Conservation (phyloP, 2,888 invertebrate genomes). For the Meandrusa payeni region DNA sequence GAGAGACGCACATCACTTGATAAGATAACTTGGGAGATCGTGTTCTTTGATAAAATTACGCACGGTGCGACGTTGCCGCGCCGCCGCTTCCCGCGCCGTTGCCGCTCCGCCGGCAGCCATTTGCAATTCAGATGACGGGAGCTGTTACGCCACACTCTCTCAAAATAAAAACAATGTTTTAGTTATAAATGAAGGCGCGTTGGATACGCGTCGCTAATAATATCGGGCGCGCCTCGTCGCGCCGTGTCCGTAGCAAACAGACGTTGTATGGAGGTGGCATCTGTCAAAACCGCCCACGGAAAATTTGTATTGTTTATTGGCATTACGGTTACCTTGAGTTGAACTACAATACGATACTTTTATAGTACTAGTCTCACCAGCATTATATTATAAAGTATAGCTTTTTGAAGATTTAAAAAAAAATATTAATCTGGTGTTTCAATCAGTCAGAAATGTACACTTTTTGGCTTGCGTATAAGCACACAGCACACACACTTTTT, state of each 20-base stretch:
- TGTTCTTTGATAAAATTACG: constrained; percentile 65
- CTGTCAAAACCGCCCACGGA: constrained; percentile 1
- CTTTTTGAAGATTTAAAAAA: no score
- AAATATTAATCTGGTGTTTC: no score
- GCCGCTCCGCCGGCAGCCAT: constrained; percentile 57
- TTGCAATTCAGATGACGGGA: constrained; percentile 66
- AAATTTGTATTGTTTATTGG: background rate
- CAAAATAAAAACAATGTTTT: constrained; percentile 70
- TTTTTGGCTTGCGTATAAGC: no score
- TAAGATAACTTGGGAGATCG: constrained; percentile 53
- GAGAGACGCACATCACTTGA: constrained; percentile 36
- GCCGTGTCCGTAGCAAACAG: constrained; percentile 2
- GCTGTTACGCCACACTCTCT: constrained; percentile 61
- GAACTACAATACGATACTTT: background rate
- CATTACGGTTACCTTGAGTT: constrained; percentile 6
- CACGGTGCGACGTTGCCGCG: constrained; percentile 52
- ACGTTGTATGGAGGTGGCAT: background rate
- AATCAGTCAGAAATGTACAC: no score
- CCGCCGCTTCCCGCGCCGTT: constrained; percentile 50
- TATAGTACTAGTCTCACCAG: no score
- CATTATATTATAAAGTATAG: no score
- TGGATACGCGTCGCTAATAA: constrained; percentile 31
- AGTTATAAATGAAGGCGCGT: constrained; percentile 43
- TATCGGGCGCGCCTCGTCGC: constrained; percentile 34
- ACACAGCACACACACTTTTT: no score